Percentiles rank a stretch among this genome's conserved stretches.
These are phyloP conservation scores for Condylura cristata DNA, from an alignment of 2,113 vertebrate genomes.

Conservation along the genomic window DNA sequence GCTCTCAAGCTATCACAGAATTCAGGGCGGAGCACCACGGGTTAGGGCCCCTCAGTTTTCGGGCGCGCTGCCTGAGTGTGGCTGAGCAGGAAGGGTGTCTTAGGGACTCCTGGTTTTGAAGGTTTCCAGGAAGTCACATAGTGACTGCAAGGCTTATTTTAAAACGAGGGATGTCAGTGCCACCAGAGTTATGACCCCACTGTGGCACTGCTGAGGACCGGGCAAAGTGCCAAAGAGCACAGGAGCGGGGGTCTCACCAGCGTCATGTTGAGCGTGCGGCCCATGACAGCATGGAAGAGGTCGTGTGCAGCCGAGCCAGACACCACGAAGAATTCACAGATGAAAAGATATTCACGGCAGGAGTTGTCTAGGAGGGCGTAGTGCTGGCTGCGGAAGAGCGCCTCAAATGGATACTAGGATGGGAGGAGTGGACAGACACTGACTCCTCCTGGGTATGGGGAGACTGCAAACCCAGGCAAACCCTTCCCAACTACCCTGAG, in stretches of 20 bases:
- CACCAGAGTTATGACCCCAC: neutral
- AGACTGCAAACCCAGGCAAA: neutral
- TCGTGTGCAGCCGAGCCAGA: constrained; percentile 89
- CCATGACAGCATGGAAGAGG: constrained; percentile 95
- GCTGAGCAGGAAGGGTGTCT: neutral
- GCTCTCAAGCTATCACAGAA: neutral
- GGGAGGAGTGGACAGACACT: neutral
- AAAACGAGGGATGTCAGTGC: neutral
- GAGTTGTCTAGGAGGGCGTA: constrained; percentile 94
- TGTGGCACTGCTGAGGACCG: neutral
- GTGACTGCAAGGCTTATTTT: neutral
- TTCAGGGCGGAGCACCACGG: neutral
- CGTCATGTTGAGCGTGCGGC: constrained; percentile 92
- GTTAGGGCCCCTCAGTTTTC: neutral
- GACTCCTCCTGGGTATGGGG: neutral
- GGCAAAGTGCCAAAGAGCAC: neutral
- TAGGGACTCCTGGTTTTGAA: neutral
- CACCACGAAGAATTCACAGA: constrained; percentile 95
- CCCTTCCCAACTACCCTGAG: neutral
- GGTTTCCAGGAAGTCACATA: neutral
- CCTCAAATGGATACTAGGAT: constrained; percentile 93
- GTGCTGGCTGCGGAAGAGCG: constrained; percentile 95
- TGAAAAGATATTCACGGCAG: constrained; percentile 94
- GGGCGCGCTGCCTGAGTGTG: neutral
- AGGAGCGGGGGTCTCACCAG: constrained; percentile 82